These are phyloP conservation scores for Actinopyga echinites DNA, from an alignment of 53 echinoderm and acorn worm species.

Conservation along the genomic window DNA sequence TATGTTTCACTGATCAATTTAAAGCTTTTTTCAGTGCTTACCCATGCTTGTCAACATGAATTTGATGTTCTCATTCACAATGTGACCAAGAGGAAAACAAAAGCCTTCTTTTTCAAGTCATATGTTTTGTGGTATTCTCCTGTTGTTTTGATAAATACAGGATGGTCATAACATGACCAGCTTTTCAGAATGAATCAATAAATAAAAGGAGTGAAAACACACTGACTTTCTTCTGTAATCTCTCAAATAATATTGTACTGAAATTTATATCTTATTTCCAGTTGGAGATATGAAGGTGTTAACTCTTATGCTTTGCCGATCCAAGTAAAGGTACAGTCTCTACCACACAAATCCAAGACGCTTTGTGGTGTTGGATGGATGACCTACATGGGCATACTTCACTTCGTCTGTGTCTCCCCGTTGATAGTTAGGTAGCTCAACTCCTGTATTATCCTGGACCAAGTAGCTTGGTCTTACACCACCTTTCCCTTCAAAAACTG, in stretches of 20 bases:
- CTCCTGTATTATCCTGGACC: constrained; percentile 75
- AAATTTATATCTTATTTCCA: no score
- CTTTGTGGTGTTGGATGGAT: constrained; percentile 79
- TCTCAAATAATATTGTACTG: background rate
- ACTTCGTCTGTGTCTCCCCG: constrained; percentile 81
- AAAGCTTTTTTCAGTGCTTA: no score
- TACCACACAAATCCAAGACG: constrained; percentile 96
- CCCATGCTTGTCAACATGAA: no score
- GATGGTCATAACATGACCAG: background rate
- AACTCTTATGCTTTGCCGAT: background rate
- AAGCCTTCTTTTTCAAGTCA: no score
- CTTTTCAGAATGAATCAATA: background rate
- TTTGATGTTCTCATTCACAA: no score
- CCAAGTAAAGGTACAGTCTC: background rate
- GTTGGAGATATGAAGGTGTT: background rate
- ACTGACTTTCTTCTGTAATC: no score
- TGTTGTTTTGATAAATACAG: background rate
- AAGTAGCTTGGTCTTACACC: constrained; percentile 93
- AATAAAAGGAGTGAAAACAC: no score
- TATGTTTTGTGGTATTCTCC: background rate
- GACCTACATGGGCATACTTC: constrained; percentile 84
- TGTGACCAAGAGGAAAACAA: no score
- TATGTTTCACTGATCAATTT: no score
- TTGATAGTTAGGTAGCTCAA: constrained; percentile 92
- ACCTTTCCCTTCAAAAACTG: constrained; percentile 96